phyloP scores from a whole-genome alignment of 2,888 invertebrate species.

The Parnassius orleans region DNA sequence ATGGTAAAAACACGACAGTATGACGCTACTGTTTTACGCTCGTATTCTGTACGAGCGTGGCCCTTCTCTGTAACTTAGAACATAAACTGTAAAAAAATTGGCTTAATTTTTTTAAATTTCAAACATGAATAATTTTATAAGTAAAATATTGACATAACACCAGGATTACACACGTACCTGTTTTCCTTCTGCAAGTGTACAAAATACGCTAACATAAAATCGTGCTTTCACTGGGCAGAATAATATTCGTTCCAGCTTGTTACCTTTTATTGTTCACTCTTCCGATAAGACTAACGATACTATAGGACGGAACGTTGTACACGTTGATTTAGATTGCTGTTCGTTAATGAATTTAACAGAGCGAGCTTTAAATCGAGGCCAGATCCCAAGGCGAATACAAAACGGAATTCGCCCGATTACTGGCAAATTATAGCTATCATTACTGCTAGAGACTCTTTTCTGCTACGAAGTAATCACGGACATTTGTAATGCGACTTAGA shows the following conservation, averaged over 20 bases:
- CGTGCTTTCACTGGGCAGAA: slow-evolving; percentile 17
- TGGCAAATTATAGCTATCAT: slow-evolving; percentile 1
- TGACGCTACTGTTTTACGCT: no score
- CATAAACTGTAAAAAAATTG: no score
- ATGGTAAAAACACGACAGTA: no score
- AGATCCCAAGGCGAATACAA: slow-evolving; percentile 13
- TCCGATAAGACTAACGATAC: slow-evolving; percentile 22
- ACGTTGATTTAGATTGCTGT: slow-evolving; percentile 15
- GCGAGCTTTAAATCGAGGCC: slow-evolving; percentile 16
- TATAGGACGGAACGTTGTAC: slow-evolving; percentile 18
- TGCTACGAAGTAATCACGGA: neutral
- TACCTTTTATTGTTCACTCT: slow-evolving; percentile 40
- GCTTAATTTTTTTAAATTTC: no score
- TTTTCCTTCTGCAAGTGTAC: no score
- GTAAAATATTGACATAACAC: no score
- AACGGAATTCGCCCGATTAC: slow-evolving; percentile 21
- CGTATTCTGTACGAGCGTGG: no score
- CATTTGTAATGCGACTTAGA: neutral
- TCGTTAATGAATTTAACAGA: slow-evolving; percentile 20
- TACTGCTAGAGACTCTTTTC: neutral
- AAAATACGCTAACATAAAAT: slow-evolving; percentile 10
- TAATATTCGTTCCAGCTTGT: slow-evolving; percentile 19
- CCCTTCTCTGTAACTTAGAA: no score
- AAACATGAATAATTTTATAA: no score
- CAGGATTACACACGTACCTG: no score